Percentiles rank a stretch among this genome's conserved stretches.
Evolutionary conservation across 2,797 vertebrate species (phyloP).

Genomic region (Tachyglossus aculeatus): DNA sequence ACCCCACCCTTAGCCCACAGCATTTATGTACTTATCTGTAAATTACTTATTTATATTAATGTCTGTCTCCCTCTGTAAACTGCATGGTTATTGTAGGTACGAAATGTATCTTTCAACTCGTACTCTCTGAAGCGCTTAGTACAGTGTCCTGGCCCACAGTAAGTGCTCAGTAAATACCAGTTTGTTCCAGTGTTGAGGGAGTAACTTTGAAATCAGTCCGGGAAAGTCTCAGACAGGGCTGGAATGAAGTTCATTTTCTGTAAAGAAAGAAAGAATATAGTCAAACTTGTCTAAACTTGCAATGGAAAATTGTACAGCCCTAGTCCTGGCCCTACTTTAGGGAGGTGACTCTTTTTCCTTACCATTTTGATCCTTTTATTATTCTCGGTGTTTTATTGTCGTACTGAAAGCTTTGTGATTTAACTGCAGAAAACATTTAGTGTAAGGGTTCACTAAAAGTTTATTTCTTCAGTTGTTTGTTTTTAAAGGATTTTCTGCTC

Average conservation of each 20-base stretch:
- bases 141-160: too few relatives aligned
- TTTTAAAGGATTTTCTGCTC: constrained; percentile 26
- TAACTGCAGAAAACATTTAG: background rate
- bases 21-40: too few relatives aligned
- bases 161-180: too few relatives aligned
- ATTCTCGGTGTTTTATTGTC: background rate
- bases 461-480: constrained; percentile 21
- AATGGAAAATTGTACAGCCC: background rate
- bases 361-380: background rate
- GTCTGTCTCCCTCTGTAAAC: too few relatives aligned
- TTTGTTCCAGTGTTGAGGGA: background rate
- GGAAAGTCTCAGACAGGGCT: background rate
- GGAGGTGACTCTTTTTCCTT: background rate
- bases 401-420: background rate
- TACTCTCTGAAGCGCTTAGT: too few relatives aligned
- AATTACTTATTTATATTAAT: too few relatives aligned
- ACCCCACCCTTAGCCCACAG: too few relatives aligned
- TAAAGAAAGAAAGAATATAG: background rate
- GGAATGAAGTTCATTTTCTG: constrained; percentile 9
- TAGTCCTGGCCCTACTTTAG: background rate
- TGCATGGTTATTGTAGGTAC: too few relatives aligned
- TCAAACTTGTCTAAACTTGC: background rate
- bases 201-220: constrained; percentile 21
- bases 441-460: constrained; percentile 18
- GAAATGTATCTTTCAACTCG: too few relatives aligned